phyloP scores from a whole-genome alignment of 2,888 invertebrate genomes.

The Trachelus stipa region DNA sequence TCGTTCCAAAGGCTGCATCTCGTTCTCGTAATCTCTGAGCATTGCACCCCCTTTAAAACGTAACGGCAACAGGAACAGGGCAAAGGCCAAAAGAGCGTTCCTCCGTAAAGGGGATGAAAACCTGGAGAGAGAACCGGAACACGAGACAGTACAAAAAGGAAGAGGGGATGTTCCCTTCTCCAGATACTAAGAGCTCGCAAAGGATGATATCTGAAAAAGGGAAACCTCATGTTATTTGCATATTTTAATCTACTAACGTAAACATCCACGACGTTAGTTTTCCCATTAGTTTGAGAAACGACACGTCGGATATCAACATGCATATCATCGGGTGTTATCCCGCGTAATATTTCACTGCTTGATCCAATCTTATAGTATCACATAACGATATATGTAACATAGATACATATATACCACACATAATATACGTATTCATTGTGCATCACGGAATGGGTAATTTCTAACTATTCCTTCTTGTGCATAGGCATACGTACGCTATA shows the following conservation, averaged over 20 bases:
- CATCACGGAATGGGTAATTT: neutral
- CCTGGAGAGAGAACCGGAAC: neutral
- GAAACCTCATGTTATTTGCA: conserved; percentile 50
- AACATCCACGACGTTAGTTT: conserved; percentile 45
- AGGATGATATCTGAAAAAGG: conserved; percentile 1
- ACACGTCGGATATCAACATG: neutral
- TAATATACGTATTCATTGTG: neutral
- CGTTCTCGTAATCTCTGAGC: neutral
- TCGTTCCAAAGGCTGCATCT: neutral
- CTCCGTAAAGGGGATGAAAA: neutral
- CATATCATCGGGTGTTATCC: neutral
- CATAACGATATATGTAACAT: neutral
- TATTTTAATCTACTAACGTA: conserved; percentile 61
- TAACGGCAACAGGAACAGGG: neutral
- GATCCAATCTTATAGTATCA: neutral
- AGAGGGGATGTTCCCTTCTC: neutral
- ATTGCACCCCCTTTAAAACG: neutral
- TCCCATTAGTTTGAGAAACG: conserved; percentile 39
- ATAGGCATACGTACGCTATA: neutral
- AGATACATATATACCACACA: neutral
- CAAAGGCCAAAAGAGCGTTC: neutral
- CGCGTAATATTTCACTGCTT: neutral
- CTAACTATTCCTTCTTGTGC: neutral
- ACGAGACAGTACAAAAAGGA: neutral
- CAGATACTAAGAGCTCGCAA: neutral